These are phyloP conservation scores for Drosophila rubida DNA, from an alignment of 2,888 invertebrate species.

Conservation along the genomic window DNA sequence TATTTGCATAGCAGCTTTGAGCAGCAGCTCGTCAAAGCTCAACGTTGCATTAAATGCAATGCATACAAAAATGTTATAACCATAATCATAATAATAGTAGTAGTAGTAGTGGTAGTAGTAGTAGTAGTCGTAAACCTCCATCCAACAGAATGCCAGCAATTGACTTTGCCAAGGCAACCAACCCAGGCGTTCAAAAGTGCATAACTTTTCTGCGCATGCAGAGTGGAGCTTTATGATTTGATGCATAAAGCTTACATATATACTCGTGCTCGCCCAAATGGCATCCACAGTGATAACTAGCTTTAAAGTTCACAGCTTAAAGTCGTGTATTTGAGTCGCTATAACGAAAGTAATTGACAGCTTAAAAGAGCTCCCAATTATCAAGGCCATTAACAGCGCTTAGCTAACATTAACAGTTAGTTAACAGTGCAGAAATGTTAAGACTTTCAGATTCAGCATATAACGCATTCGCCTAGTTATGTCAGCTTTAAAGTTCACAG, in stretches of 20 bases:
- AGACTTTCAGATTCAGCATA: too few species aligned
- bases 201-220: constrained; percentile 46
- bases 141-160: constrained; percentile 58
- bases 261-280: background rate
- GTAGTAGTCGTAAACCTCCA: constrained; percentile 33
- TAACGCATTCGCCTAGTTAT: too few species aligned
- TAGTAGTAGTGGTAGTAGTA: constrained; percentile 39
- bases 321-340: background rate
- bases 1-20: constrained; percentile 30
- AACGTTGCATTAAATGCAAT: constrained; percentile 68
- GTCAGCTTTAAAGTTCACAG: too few species aligned
- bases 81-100: constrained; percentile 44
- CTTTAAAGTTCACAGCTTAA: background rate
- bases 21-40: constrained; percentile 41
- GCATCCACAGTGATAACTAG: background rate
- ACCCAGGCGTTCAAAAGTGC: constrained; percentile 32
- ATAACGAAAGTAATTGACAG: too few species aligned
- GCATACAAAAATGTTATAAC: constrained; percentile 47
- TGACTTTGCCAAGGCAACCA: constrained; percentile 58
- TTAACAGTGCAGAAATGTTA: too few species aligned
- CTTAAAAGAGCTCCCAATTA: too few species aligned
- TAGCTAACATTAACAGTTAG: too few species aligned
- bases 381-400: too few species aligned
- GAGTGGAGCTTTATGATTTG: constrained; percentile 45
- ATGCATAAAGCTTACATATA: background rate